These are phyloP conservation scores for Trichogramma dendrolimi DNA, from an alignment of 2,888 invertebrate genomes.

Conservation along the genomic window DNA sequence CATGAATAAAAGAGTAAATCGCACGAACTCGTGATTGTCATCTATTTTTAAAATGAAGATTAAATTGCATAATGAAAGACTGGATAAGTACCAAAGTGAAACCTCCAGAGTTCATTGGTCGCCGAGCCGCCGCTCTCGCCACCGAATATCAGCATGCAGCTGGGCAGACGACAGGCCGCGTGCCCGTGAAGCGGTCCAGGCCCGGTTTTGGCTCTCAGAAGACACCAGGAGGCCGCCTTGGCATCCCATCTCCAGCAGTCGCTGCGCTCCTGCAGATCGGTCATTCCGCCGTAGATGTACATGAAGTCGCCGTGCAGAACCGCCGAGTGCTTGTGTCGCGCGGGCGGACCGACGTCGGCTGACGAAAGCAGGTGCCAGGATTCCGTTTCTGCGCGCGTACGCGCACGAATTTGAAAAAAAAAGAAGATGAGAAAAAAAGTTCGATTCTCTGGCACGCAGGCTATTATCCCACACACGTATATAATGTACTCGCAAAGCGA, in stretches of 20 bases:
- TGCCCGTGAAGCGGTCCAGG: slow-evolving; percentile 75
- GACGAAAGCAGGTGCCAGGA: slow-evolving; percentile 68
- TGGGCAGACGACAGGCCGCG: slow-evolving; percentile 72
- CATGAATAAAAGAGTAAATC: no score
- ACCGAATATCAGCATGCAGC: slow-evolving; percentile 75
- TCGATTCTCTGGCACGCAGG: no score
- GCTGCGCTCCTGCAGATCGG: slow-evolving; percentile 70
- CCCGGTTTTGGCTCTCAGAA: slow-evolving; percentile 58
- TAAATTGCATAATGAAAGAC: no score
- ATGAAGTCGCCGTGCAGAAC: slow-evolving; percentile 73
- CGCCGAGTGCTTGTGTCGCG: slow-evolving; percentile 81
- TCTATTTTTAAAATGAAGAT: no score
- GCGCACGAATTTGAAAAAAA: background rate
- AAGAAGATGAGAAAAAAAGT: no score
- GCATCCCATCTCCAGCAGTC: slow-evolving; percentile 79
- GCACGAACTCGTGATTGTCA: no score
- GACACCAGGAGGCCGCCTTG: slow-evolving; percentile 62
- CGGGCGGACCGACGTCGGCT: slow-evolving; percentile 58
- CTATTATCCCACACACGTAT: background rate
- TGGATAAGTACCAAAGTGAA: slow-evolving; percentile 65
- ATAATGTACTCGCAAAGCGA: background rate
- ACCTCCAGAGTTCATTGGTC: slow-evolving; percentile 76
- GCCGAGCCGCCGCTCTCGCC: slow-evolving; percentile 70
- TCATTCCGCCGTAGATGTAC: slow-evolving; percentile 87
- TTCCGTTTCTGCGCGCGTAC: slow-evolving; percentile 63